Evolutionary conservation across 2,113 vertebrate species (phyloP), one percentile per base, ranked within the genome.

Genomic region (Malaclemys terrapin): DNA sequence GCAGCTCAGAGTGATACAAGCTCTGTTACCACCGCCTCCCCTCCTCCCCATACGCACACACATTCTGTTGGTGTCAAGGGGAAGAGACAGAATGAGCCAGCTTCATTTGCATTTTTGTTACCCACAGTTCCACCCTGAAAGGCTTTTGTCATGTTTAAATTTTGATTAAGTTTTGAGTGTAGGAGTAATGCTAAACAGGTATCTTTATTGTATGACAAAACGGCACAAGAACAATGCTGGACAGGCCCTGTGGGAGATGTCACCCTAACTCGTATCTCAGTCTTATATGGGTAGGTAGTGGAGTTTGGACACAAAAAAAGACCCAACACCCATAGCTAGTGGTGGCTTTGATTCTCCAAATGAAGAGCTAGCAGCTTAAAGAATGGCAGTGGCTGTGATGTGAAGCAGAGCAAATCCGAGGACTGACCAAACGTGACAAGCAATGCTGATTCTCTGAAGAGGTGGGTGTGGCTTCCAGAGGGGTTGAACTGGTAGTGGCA

Each of bases 171-270:
- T 5, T 27, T 19, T 11, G 0, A 57, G 57, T 16, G 87, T 91
- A 87, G 27, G 25, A 84, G 38, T 84, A 6, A 22, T n/a, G 31
- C 22, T 80, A 56, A 87, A 10, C 59, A 75, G 42, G 49, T 90
- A 14, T 5, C 38, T 83, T 76, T 65, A 45, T 59, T 91, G 80
- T 12, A 0, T 13, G 79, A 84, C 22, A 19, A 79, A 89, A 29
- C 16, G 29, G 10, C 0, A 0, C 65, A 8, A 84, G 25, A 91
- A 47, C 8, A 4, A 22, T 75, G 10, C 50, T 81, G 84, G 78
- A 65, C 2, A 50, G 38, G 6, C 80, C 84, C 11, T 65, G 35
- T 4, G 89, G 47, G 42, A 85, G 56, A 17, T 35, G 1, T 1
- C 80, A 1, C 1, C 79, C 2, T 38, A 42, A 72, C 10, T 17